Evolutionary conservation across 2,797 vertebrate genomes (phyloP).

Genomic region (Lutjanus campechanus): DNA sequence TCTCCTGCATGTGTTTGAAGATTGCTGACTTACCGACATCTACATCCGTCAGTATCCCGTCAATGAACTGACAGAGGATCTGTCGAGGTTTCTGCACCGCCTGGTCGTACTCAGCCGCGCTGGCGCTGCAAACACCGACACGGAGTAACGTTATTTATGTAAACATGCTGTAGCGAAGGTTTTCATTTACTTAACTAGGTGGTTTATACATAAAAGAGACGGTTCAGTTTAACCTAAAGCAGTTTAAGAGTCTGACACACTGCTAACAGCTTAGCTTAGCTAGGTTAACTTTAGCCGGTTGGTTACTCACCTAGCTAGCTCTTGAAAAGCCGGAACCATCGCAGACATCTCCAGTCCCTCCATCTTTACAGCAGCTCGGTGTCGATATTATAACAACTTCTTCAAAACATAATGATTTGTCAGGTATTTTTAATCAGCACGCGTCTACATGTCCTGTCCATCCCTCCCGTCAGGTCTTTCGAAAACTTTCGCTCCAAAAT

Average conservation of each 20-base stretch:
- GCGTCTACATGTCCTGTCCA: neutral
- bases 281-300: conserved; percentile 37
- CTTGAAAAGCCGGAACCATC: conserved; percentile 96
- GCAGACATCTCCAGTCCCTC: conserved; percentile 96
- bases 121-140: conserved; percentile 83
- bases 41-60: conserved; percentile 96
- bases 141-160: neutral
- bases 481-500: conserved; percentile 82
- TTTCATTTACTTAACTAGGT: neutral
- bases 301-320: conserved; percentile 90
- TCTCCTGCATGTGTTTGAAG: neutral
- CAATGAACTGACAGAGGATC: conserved; percentile 98
- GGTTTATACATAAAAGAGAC: fast-evolving
- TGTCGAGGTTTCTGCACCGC: conserved; percentile 96
- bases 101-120: conserved; percentile 90
- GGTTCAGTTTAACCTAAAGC: neutral
- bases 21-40: conserved; percentile 90
- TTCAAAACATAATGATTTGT: neutral
- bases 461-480: conserved; percentile 30
- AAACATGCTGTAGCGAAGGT: fast-evolving
- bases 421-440: neutral
- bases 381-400: neutral
- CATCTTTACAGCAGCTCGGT: conserved; percentile 71
- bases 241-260: neutral
- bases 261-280: conserved; percentile 50